Evolutionary conservation across 2,113 vertebrate species (phyloP).

Genomic region (Ailurus styani): DNA sequence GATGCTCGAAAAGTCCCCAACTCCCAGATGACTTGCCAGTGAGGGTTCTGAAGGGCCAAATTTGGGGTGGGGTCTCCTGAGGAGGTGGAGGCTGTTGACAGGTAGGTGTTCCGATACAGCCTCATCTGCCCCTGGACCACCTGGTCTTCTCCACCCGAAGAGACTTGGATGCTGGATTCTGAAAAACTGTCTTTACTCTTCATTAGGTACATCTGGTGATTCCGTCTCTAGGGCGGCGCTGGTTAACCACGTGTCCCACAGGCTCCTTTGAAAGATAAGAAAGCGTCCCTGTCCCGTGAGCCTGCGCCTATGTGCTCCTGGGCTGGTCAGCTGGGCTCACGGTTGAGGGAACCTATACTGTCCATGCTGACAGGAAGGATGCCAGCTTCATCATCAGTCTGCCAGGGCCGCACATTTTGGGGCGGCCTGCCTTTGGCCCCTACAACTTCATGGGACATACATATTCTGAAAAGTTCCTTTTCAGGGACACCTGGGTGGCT

Average conservation of each 20-base stretch:
- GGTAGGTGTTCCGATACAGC: accelerated
- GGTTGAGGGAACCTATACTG: neutral
- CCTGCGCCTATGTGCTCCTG: neutral
- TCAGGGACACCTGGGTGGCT: neutral
- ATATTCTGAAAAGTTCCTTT: neutral
- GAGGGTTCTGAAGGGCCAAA: neutral
- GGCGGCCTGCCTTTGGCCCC: neutral
- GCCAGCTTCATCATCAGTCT: neutral
- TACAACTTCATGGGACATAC: neutral
- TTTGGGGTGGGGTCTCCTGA: neutral
- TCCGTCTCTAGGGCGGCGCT: neutral
- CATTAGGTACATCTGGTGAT: neutral
- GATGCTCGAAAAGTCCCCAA: neutral
- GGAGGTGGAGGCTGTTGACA: neutral
- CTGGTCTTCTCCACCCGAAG: neutral
- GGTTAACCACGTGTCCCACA: neutral
- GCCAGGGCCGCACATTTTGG: neutral
- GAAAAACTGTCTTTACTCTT: neutral
- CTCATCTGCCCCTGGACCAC: neutral
- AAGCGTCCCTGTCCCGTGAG: neutral
- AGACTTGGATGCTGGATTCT: neutral
- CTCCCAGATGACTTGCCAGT: neutral
- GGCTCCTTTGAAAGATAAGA: neutral
- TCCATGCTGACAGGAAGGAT: neutral
- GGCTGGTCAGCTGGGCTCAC: neutral